phyloP scores from a whole-genome alignment of 2,113 vertebrate genomes.

The Gila orcuttii region DNA sequence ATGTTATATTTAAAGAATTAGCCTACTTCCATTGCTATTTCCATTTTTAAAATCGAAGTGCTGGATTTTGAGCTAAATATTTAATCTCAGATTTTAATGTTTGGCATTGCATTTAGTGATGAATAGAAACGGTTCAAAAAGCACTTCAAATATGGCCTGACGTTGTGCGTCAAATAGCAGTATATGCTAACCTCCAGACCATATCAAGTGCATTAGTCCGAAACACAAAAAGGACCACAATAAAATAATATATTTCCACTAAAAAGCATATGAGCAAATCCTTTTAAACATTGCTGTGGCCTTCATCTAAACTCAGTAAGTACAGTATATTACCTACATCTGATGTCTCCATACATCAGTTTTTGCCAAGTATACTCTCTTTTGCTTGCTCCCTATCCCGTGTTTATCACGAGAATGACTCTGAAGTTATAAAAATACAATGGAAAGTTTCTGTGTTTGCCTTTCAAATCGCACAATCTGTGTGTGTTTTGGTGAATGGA shows the following conservation, averaged over 20 bases:
- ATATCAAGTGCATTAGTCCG: constrained; percentile 21
- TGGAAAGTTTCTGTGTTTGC: constrained; percentile 81
- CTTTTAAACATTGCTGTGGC: constrained; percentile 72
- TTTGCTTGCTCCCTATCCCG: constrained; percentile 48
- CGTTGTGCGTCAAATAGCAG: not conserved
- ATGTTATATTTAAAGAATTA: not conserved
- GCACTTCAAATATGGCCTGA: constrained; percentile 31
- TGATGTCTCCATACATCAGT: constrained; percentile 38
- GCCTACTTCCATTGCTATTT: not conserved
- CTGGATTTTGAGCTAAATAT: constrained; percentile 10
- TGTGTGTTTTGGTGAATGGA: constrained; percentile 78
- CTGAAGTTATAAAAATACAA: constrained; percentile 74
- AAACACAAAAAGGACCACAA: constrained; percentile 23
- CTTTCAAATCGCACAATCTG: constrained; percentile 86
- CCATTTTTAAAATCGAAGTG: constrained; percentile 26
- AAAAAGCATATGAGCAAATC: constrained; percentile 26
- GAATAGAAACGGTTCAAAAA: not conserved
- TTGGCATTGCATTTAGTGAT: constrained; percentile 1
- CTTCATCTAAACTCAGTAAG: constrained; percentile 64
- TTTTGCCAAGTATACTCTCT: constrained; percentile 57
- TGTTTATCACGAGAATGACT: constrained; percentile 27
- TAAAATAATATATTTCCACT: not conserved
- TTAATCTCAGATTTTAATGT: constrained; percentile 22
- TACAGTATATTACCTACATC: constrained; percentile 64
- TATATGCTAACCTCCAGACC: constrained; percentile 3